Percentiles rank a stretch among this genome's conserved stretches.
phyloP scores from a whole-genome alignment of 2,113 vertebrate species.

The Hucho hucho region DNA sequence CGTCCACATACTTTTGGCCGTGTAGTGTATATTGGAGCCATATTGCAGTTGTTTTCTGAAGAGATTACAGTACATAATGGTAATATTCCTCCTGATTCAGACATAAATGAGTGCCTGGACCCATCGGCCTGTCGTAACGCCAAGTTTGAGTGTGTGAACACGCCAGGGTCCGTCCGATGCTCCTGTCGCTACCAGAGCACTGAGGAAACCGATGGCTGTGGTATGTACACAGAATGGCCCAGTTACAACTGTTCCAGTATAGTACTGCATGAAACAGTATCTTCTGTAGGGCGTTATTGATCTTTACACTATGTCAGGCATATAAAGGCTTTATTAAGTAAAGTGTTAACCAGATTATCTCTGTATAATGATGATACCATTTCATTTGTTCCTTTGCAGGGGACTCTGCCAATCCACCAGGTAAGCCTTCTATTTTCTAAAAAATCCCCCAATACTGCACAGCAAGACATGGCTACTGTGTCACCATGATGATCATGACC shows the following conservation, averaged over 20 bases:
- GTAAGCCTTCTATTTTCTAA: conserved; percentile 48
- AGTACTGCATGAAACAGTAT: too few species aligned
- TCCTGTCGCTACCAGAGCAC: conserved; percentile 70
- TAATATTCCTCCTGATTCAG: conserved; percentile 49
- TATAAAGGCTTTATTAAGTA: too few species aligned
- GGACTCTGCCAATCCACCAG: conserved; percentile 78
- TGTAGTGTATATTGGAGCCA: neutral
- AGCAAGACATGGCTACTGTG: conserved; percentile 3
- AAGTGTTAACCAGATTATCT: too few species aligned
- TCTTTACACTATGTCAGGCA: too few species aligned
- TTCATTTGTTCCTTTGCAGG: conserved; percentile 54
- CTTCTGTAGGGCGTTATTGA: too few species aligned
- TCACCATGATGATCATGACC: conserved; percentile 3
- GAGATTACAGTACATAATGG: neutral
- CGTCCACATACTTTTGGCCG: too few species aligned
- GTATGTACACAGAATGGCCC: conserved; percentile 47
- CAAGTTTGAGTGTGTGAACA: conserved; percentile 79
- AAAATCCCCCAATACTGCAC: neutral
- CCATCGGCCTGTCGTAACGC: conserved; percentile 73
- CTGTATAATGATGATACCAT: neutral
- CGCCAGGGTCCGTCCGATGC: conserved; percentile 67
- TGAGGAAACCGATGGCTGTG: conserved; percentile 63
- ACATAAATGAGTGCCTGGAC: conserved; percentile 75
- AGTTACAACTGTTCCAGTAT: neutral
- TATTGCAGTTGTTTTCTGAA: neutral